Evolutionary conservation across 2,888 invertebrate genomes (phyloP).

Genomic region (Parnassius mnemosyne): DNA sequence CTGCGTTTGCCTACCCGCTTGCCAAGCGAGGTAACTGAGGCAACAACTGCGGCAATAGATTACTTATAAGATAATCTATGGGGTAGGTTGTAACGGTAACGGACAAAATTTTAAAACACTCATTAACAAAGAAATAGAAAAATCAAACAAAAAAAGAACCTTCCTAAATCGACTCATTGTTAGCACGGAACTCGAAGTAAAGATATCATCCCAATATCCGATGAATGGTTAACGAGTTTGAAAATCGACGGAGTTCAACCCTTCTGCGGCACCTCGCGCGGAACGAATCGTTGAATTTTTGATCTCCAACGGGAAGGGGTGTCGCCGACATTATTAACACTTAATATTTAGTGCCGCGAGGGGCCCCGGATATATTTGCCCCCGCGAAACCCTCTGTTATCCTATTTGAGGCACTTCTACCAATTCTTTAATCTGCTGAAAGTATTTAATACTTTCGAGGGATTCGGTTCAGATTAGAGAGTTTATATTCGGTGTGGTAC

Average conservation of each 20-base stretch:
- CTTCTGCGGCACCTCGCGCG: slow-evolving; percentile 56
- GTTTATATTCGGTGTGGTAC: neutral
- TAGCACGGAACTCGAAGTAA: slow-evolving; percentile 37
- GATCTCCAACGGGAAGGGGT: slow-evolving; percentile 51
- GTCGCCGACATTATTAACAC: slow-evolving; percentile 68
- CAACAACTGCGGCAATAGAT: too few species aligned
- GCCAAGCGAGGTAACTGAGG: too few species aligned
- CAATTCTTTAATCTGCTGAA: slow-evolving; percentile 26
- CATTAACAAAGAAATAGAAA: neutral
- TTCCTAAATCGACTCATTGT: neutral
- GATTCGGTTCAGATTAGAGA: slow-evolving; percentile 9
- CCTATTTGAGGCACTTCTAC: slow-evolving; percentile 22
- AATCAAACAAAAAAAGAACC: neutral
- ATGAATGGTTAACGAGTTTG: slow-evolving; percentile 55
- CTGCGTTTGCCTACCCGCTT: too few species aligned
- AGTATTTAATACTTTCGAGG: slow-evolving; percentile 20
- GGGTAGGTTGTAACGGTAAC: too few species aligned
- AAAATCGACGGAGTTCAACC: slow-evolving; percentile 53
- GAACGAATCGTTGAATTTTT: slow-evolving; percentile 69
- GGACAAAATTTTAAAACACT: too few species aligned
- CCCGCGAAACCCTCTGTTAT: slow-evolving; percentile 44
- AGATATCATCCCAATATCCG: slow-evolving; percentile 52
- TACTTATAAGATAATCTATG: too few species aligned
- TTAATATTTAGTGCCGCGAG: slow-evolving; percentile 65
- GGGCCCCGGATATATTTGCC: slow-evolving; percentile 45